Percentiles rank a stretch among this genome's conserved stretches.
phyloP scores from a whole-genome alignment of 2,113 vertebrate species.

The Rhea pennata region DNA sequence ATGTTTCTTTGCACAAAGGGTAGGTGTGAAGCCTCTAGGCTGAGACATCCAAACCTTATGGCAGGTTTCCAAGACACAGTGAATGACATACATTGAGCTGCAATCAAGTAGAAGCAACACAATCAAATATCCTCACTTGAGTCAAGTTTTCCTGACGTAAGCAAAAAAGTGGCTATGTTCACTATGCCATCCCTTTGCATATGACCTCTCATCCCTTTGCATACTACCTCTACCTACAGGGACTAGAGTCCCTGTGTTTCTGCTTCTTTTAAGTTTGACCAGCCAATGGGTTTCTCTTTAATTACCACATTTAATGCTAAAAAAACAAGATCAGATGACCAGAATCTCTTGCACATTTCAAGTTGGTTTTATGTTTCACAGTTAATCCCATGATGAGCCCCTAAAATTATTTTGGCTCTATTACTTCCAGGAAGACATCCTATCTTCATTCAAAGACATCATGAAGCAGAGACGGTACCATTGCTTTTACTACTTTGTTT shows the following conservation, averaged over 20 bases:
- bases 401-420: background rate
- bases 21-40: background rate
- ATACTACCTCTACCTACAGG: background rate
- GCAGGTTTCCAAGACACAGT: background rate
- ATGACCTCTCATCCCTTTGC: background rate
- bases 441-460: background rate
- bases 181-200: background rate
- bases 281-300: background rate
- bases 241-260: background rate
- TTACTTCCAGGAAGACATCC: background rate
- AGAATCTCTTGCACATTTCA: background rate
- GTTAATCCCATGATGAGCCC: background rate
- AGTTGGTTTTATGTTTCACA: background rate
- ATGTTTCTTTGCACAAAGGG: background rate
- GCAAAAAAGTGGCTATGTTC: background rate
- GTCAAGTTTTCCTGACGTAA: background rate
- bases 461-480: background rate
- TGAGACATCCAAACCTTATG: background rate
- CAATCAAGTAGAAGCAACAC: background rate
- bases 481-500: background rate
- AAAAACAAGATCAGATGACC: background rate
- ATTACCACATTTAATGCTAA: background rate
- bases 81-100: fast-evolving
- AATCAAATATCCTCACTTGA: background rate
- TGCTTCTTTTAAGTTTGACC: background rate